Base-by-base conservation (phyloP, 2,113 vertebrate genomes). In the Brachyhypopomus occidentalis region DNA sequence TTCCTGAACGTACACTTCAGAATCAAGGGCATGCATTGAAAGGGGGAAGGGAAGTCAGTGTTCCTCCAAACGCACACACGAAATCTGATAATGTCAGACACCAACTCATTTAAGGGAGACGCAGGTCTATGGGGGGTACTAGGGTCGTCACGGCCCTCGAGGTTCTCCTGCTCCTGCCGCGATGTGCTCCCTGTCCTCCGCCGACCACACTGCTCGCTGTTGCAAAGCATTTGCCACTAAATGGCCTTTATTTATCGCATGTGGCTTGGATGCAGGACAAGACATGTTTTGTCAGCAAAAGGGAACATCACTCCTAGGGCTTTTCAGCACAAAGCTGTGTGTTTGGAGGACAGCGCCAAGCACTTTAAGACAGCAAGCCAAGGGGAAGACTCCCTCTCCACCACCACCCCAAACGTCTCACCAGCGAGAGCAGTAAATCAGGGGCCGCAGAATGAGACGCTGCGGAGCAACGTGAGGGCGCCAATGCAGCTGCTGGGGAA, bases 41-140 rank as follows among this genome's bases (percentile, higher is more conserved):
- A 71, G 22, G 16, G 38, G 23, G 19, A 80, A 75, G 48, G 83
- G 73, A 81, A 84, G 69, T 80, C 14, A 6, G 3, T 22, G 7
- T 81, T 70, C 62, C 23, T 48, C 12, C 12, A 76, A 45, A 70
- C 16, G 62, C 17, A 76, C 12, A 20, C 64, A 75, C 20, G 64
- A 20, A 14, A 69, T 75, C 55, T 81, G 73, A 71, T 20, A 48
- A 52, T 23, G n/a, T 5, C 5, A 25, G 23, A 74, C 11, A 66
- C 12, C 45, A 71, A 71, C 66, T 56, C 27, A 78, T 67, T 30
- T 19, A 17, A 5, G 30, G 64, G 34, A 36, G 34, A 0, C 2
- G 23, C 5, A 63, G 60, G 7, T 12, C 23, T 8, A 1, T n/a
- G 7, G 62, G 7, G 62, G 3, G 8, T 23, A 14, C 2, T 12